Evolutionary conservation across 1,140 invertebrate species (phyloP), one percentile per base, ranked within the genome.

Genomic region (Nomia melanderi): DNA sequence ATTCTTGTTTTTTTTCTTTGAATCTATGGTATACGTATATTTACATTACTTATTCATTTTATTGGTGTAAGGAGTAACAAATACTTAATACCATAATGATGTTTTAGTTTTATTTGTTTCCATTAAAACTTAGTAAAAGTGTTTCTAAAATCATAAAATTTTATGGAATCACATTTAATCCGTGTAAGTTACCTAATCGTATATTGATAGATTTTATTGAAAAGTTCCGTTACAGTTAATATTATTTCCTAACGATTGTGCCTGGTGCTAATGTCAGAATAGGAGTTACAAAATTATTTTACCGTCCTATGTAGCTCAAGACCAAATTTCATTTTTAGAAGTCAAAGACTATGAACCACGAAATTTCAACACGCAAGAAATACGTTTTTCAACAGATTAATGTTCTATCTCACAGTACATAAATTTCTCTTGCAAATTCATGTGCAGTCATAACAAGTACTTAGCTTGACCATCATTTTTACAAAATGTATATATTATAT

Each of bases 401-500:
- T 71, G n/a, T n/a, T 71, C 14, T 44, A 44, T 33, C n/a, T 60
- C 11, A 60, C 17, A 71, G 23, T 41, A 63, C 23, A 31, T 31
- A 72, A 33, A 57, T 59, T 59, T 23, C 54, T 67, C 41, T 59
- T 47, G 39, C 17, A 76, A 57, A 47, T 47, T 69, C 23, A 50
- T 69, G 12, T 9, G 33, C 29, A 47, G 41, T 36, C 39, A 65
- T 59, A 47, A 64, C 27, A 60, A 69, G 73, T 76, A 76, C 54
- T 69, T 76, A 69, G 64, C 25, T 59, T 47, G 53, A 25, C 44
- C 56, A 44, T 57, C 14, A 76, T 69, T 76, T 76, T 76, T 59
- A 69, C 39, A 44, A 59, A 50, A 4, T 33, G 64, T 76, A 76
- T 11, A 69, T 69, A 66, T 47, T 57, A 14, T 67, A 59, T 76